A percentile compares a stretch with the other conserved stretches of the same genome.
Conservation (phyloP, 2,888 invertebrate genomes). For the Ptilodon capucinus region DNA sequence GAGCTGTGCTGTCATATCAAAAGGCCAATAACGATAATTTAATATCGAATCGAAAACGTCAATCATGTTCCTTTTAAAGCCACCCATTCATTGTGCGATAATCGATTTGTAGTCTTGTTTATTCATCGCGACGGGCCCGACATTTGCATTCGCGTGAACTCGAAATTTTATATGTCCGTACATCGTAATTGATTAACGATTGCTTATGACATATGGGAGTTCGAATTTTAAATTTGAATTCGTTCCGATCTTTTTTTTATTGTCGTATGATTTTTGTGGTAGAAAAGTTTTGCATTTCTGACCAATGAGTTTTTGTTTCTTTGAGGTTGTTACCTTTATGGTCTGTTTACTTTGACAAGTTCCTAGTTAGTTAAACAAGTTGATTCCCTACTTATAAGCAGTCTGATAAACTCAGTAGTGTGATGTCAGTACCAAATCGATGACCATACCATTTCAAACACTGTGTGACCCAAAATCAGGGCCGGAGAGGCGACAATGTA, state of each 20-base stretch:
- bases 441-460: neutral
- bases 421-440: too few relatives aligned
- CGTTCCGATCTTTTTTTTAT: neutral
- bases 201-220: constrained; percentile 19
- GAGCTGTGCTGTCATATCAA: constrained; percentile 13
- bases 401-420: too few relatives aligned
- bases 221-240: neutral
- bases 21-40: constrained; percentile 27
- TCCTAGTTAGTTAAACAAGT: too few relatives aligned
- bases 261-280: neutral
- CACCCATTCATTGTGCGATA: constrained; percentile 23
- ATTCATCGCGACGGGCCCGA: constrained; percentile 26
- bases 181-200: constrained; percentile 33
- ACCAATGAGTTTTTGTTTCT: too few relatives aligned
- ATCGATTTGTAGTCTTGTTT: constrained; percentile 33
- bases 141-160: constrained; percentile 33
- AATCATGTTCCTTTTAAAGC: constrained; percentile 31
- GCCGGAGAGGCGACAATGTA: constrained; percentile 17
- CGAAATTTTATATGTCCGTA: constrained; percentile 29
- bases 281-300: too few relatives aligned
- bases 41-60: constrained; percentile 25
- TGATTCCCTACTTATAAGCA: too few relatives aligned
- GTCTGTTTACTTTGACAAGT: too few relatives aligned
- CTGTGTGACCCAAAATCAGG: constrained; percentile 4
- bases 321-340: too few relatives aligned